A percentile compares a stretch with the other conserved stretches of the same genome.
phyloP scores from a whole-genome alignment of 2,888 invertebrate genomes.

The Leucophenga maculata region DNA sequence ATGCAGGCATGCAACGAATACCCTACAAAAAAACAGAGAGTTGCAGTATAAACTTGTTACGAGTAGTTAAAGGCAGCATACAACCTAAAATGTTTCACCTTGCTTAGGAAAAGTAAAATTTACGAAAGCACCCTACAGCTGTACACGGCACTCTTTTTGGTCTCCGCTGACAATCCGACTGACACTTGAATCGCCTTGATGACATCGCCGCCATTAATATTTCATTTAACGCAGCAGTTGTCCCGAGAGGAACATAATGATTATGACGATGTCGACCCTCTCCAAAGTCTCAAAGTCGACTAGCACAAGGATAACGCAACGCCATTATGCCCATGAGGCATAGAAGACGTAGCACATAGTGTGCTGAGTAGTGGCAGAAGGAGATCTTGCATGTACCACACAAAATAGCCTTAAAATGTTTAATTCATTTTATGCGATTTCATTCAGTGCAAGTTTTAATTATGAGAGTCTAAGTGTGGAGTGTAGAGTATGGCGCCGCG shows the following conservation, averaged over 20 bases:
- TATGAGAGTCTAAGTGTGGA: constrained; percentile 47
- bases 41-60: constrained; percentile 8
- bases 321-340: constrained; percentile 1
- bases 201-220: constrained; percentile 59
- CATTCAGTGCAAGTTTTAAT: constrained; percentile 64
- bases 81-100: constrained; percentile 18
- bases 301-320: not conserved
- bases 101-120: too few species aligned
- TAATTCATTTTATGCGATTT: constrained; percentile 66
- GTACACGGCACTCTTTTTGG: too few species aligned
- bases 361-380: too few species aligned
- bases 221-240: constrained; percentile 65
- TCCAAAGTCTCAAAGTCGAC: not conserved
- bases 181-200: constrained; percentile 26
- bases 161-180: too few species aligned
- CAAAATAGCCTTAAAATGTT: constrained; percentile 64
- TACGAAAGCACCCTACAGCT: too few species aligned
- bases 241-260: constrained; percentile 52
- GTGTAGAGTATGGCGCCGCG: constrained; percentile 16
- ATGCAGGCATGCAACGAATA: not conserved
- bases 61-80: not conserved
- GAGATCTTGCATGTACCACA: constrained; percentile 1
- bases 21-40: too few species aligned
- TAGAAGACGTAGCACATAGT: too few species aligned
- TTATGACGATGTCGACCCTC: not conserved